Evolutionary conservation across 2,888 invertebrate genomes (phyloP).

Genomic region (Sabatieria punctata): DNA sequence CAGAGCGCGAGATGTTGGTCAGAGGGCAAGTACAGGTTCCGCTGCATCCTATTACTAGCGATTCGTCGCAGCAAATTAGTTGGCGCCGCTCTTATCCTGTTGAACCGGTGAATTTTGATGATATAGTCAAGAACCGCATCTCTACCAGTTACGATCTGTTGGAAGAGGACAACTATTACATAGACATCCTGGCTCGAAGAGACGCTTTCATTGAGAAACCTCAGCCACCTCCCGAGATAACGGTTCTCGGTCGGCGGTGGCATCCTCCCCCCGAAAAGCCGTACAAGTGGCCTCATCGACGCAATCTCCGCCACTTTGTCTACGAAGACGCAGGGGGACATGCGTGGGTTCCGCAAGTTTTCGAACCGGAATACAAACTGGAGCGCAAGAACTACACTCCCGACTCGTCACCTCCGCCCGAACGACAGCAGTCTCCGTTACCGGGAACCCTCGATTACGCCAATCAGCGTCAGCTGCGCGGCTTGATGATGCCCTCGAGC

Average conservation of each 20-base stretch:
- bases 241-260: slow-evolving; percentile 24
- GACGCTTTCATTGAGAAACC: slow-evolving; percentile 27
- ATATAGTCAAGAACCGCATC: slow-evolving; percentile 22
- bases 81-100: slow-evolving; percentile 23
- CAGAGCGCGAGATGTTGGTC: too few species aligned
- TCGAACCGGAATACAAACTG: slow-evolving; percentile 23
- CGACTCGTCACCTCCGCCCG: slow-evolving; percentile 21
- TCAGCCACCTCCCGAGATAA: slow-evolving; percentile 17
- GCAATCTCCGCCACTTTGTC: background rate
- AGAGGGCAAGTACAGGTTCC: too few species aligned
- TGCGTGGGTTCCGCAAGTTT: slow-evolving; percentile 24
- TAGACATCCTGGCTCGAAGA: slow-evolving; percentile 23
- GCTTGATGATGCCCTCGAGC: too few species aligned
- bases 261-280: slow-evolving; percentile 30
- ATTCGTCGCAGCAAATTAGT: too few species aligned
- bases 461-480: background rate
- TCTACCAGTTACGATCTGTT: slow-evolving; percentile 25
- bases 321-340: slow-evolving; percentile 19
- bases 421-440: slow-evolving; percentile 16
- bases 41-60: too few species aligned
- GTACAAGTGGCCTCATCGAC: slow-evolving; percentile 14
- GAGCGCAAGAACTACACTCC: slow-evolving; percentile 29
- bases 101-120: slow-evolving; percentile 16
- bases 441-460: background rate
- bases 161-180: slow-evolving; percentile 23